Percentiles rank a stretch among this genome's conserved stretches.
Conservation (phyloP, 2,797 vertebrate species). For the Acropternis orthonyx region DNA sequence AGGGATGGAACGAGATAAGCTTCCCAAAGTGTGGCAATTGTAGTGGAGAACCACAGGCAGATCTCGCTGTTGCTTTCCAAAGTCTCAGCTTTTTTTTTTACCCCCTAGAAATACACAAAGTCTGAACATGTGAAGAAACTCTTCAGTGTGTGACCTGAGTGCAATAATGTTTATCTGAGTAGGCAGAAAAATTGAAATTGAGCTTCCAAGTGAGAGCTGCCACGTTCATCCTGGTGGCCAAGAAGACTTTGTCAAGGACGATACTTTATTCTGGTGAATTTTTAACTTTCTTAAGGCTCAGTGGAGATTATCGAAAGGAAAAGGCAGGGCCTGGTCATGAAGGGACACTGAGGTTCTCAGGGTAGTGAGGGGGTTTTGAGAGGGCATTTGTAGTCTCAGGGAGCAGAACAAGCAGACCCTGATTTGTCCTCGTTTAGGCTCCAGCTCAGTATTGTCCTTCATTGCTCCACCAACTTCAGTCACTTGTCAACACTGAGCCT, state of each 20-base stretch:
- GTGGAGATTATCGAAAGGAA: background rate
- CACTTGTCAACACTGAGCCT: background rate
- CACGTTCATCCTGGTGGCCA: background rate
- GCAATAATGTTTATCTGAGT: background rate
- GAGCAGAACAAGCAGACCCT: background rate
- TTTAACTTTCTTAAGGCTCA: background rate
- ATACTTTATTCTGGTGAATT: background rate
- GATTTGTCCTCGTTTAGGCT: background rate
- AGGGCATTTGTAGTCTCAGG: background rate
- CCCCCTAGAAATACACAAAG: background rate
- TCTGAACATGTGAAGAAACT: background rate
- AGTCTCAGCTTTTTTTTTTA: background rate
- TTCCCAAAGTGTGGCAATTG: background rate
- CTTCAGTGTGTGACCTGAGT: background rate
- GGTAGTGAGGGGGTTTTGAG: background rate
- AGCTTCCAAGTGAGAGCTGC: background rate
- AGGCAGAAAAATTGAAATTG: background rate
- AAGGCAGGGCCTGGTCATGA: background rate
- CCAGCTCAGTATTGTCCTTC: background rate
- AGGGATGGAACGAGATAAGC: background rate
- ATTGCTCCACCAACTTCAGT: background rate
- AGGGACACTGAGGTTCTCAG: fast-evolving
- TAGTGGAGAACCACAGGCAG: background rate
- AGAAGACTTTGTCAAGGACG: background rate
- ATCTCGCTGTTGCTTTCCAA: background rate